These are phyloP conservation scores for Sialis lutaria DNA, from an alignment of 2,888 invertebrate species.

Conservation along the genomic window DNA sequence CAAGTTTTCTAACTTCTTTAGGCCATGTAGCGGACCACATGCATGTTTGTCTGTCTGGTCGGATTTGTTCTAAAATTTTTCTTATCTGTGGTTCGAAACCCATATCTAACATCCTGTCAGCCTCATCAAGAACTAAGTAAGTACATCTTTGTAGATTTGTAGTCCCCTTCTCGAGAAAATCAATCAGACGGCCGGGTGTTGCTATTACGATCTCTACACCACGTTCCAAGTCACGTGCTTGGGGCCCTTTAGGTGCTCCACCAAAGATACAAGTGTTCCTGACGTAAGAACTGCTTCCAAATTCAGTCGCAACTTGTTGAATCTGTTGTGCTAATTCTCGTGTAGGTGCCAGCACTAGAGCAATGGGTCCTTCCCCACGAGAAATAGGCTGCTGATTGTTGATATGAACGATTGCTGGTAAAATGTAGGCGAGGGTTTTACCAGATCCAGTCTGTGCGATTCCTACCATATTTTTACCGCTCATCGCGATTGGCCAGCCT, in stretches of 20 bases:
- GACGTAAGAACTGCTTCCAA: constrained; percentile 64
- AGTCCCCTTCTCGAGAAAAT: constrained; percentile 60
- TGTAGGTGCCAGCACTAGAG: constrained; percentile 62
- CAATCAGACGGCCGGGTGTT: constrained; percentile 69
- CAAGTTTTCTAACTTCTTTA: constrained; percentile 81
- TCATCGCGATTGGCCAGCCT: constrained; percentile 76
- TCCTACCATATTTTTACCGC: constrained; percentile 72
- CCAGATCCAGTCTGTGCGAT: constrained; percentile 77
- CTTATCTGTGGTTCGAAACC: constrained; percentile 94
- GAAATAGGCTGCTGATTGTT: constrained; percentile 62
- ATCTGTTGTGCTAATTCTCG: constrained; percentile 68
- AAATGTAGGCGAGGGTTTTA: constrained; percentile 64
- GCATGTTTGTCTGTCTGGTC: constrained; percentile 86
- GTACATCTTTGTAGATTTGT: constrained; percentile 62
- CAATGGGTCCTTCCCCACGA: constrained; percentile 73
- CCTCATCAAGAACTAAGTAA: constrained; percentile 82
- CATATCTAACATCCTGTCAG: constrained; percentile 96
- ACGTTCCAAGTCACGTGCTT: constrained; percentile 49
- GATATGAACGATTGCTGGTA: constrained; percentile 78
- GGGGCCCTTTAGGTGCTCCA: constrained; percentile 76
- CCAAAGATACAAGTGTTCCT: constrained; percentile 80
- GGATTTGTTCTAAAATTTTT: constrained; percentile 82
- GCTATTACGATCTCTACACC: constrained; percentile 80
- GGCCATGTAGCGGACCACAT: constrained; percentile 99
- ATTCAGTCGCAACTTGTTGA: constrained; percentile 72